Conservation (phyloP, 2,797 vertebrate genomes). For the Scolopax rusticola region DNA sequence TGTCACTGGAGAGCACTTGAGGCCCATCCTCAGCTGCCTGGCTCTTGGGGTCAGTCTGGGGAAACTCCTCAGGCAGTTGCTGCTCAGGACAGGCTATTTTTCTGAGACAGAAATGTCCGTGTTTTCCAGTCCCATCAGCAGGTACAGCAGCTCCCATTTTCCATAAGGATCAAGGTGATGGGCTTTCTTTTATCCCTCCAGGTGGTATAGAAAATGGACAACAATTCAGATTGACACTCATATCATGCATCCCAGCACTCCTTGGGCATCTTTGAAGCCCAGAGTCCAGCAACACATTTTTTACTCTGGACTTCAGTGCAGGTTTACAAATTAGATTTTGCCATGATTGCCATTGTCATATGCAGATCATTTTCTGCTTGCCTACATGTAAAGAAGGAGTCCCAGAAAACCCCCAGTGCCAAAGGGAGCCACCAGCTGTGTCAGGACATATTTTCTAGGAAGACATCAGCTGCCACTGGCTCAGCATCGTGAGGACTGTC, state of each 20-base stretch:
- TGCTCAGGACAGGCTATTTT: background rate
- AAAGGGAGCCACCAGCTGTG: background rate
- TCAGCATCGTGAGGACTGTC: background rate
- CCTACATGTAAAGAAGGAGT: background rate
- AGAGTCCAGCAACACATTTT: background rate
- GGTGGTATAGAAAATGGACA: background rate
- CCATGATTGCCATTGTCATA: background rate
- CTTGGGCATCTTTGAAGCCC: background rate
- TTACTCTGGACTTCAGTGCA: background rate
- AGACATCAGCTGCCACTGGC: background rate
- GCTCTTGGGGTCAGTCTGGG: background rate
- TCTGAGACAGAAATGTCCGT: background rate
- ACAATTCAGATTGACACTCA: background rate
- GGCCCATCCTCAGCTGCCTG: background rate
- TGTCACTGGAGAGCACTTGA: accelerated
- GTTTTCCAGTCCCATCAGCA: background rate
- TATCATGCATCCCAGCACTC: background rate
- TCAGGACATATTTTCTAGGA: background rate
- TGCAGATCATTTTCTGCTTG: background rate
- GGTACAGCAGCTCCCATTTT: background rate
- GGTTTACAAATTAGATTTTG: background rate
- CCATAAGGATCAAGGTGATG: background rate
- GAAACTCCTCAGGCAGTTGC: background rate
- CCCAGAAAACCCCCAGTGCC: background rate
- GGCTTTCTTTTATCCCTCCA: background rate